phyloP scores from a whole-genome alignment of 53 echinoderm and acorn worm species.

The Apostichopus leukothele region DNA sequence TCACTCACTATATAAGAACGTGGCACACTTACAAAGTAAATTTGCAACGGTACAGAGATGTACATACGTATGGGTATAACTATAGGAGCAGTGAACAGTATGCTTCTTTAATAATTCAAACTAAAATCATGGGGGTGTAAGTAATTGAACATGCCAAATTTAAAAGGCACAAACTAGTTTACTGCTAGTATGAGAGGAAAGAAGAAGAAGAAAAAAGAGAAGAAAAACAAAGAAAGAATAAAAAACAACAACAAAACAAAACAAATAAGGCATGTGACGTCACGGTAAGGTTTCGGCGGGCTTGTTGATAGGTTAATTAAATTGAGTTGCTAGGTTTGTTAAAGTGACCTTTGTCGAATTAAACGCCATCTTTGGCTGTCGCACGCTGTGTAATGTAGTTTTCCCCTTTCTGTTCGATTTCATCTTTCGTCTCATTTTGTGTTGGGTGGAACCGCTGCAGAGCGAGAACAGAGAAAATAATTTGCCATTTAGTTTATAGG shows the following conservation, averaged over 20 bases:
- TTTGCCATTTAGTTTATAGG: too few species aligned
- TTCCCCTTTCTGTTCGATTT: too few species aligned
- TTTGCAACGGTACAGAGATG: too few species aligned
- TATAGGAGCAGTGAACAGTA: background rate
- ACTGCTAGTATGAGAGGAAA: background rate
- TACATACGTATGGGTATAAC: too few species aligned
- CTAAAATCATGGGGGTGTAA: background rate
- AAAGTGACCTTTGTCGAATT: slow-evolving; percentile 32
- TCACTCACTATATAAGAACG: too few species aligned
- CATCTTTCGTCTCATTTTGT: too few species aligned
- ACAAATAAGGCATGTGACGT: slow-evolving; percentile 26
- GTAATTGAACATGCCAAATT: background rate
- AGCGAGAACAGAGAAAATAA: too few species aligned
- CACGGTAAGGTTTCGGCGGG: slow-evolving; percentile 1
- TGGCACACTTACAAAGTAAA: too few species aligned
- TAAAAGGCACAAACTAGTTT: background rate
- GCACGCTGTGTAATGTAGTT: too few species aligned
- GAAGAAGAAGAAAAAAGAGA: background rate
- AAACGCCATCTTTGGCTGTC: background rate
- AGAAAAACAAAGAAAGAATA: too few species aligned
- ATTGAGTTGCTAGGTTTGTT: slow-evolving; percentile 7
- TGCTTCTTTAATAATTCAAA: background rate
- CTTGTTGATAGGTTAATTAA: slow-evolving; percentile 4
- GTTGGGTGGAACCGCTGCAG: too few species aligned
- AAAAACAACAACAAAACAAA: background rate